Percentiles rank a stretch among this genome's conserved stretches.
Conservation (phyloP, 2,113 vertebrate genomes). For the Trichechus manatus region DNA sequence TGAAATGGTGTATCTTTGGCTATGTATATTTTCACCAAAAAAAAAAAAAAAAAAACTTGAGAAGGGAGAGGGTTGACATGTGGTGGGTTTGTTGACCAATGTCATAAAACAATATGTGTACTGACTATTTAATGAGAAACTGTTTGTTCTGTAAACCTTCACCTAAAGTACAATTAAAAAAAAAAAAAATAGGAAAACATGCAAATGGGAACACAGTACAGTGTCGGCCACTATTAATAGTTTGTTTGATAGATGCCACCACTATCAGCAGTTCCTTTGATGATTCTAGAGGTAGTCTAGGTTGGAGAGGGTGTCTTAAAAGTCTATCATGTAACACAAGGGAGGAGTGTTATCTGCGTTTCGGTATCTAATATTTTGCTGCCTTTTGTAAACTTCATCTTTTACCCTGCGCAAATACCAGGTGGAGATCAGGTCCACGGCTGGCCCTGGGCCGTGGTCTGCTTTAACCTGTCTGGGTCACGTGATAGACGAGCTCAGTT, state of each 20-base stretch:
- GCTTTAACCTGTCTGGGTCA: neutral
- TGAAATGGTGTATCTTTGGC: no score
- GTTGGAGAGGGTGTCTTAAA: neutral
- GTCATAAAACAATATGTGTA: no score
- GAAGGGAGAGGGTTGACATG: no score
- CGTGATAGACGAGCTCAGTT: neutral
- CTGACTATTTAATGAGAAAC: no score
- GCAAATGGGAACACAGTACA: neutral
- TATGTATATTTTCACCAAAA: no score
- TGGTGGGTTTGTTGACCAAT: no score
- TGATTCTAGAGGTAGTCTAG: neutral
- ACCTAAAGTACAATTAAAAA: no score
- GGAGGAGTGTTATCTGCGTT: neutral
- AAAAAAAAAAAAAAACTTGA: no score
- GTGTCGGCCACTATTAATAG: no score
- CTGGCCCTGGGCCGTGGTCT: neutral
- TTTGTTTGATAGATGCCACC: neutral
- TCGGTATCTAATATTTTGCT: neutral
- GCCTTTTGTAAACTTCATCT: conserved; percentile 52
- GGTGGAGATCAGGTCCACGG: neutral
- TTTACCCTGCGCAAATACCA: neutral
- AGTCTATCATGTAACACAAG: neutral
- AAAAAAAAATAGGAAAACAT: no score
- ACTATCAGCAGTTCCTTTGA: neutral
- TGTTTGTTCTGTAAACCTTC: no score